Evolutionary conservation across 2,797 vertebrate genomes (phyloP).

Genomic region (Lagorchestes hirsutus): DNA sequence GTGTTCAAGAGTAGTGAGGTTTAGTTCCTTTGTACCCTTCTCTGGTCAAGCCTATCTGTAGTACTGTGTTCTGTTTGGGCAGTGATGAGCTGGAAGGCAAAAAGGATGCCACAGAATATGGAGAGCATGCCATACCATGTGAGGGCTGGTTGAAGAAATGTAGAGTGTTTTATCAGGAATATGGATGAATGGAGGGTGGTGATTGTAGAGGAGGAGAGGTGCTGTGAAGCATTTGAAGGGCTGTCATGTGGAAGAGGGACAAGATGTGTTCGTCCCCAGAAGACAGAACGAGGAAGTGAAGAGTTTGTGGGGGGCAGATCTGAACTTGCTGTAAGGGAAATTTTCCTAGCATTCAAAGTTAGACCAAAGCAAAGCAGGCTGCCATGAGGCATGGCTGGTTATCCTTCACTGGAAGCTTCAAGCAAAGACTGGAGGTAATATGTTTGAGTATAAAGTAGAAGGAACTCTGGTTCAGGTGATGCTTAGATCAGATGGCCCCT

Average conservation of each 20-base stretch:
- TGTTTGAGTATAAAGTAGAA: neutral
- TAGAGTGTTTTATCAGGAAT: neutral
- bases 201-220: neutral
- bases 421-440: neutral
- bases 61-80: neutral
- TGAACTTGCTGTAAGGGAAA: neutral
- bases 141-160: neutral
- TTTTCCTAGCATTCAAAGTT: neutral
- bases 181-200: neutral
- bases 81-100: neutral
- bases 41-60: neutral
- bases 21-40: neutral
- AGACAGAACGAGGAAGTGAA: neutral
- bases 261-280: neutral
- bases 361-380: neutral
- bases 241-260: neutral
- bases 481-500: neutral
- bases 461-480: neutral
- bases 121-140: neutral
- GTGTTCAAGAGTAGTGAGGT: neutral
- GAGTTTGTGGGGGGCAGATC: neutral
- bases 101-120: neutral
- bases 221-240: neutral
- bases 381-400: neutral
- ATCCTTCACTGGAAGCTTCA: neutral